Percentiles rank a stretch among this genome's conserved stretches.
Conservation (phyloP, 2,797 vertebrate genomes). For the Ambastaia sidthimunki region DNA sequence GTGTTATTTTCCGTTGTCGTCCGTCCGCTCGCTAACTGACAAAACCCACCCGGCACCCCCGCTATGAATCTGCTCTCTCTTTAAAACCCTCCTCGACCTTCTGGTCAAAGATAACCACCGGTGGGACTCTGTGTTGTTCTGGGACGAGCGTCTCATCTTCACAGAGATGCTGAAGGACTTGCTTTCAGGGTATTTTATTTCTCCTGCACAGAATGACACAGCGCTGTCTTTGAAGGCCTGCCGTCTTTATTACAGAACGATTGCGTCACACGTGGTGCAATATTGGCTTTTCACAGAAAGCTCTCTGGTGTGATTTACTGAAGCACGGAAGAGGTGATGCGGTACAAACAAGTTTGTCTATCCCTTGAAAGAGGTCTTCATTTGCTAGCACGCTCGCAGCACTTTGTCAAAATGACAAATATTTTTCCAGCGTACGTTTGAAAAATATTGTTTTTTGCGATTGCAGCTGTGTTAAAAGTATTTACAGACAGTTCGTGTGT, state of each 20-base stretch:
- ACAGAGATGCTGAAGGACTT: background rate
- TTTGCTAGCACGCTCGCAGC: background rate
- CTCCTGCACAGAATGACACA: conserved; percentile 2
- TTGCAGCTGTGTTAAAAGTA: background rate
- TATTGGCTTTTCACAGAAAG: conserved; percentile 25
- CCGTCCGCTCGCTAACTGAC: conserved; percentile 32
- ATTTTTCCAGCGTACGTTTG: background rate
- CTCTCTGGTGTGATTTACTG: conserved; percentile 21
- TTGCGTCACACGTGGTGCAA: conserved; percentile 47
- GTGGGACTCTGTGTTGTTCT: conserved; percentile 1
- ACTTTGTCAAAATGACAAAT: background rate
- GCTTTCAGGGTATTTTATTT: conserved; percentile 30
- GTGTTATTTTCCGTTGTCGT: conserved; percentile 64
- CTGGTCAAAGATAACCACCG: conserved; percentile 35
- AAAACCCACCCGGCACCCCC: conserved; percentile 21
- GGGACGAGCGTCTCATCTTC: conserved; percentile 38
- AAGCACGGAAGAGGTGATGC: conserved; percentile 4
- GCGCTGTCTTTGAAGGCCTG: conserved; percentile 34
- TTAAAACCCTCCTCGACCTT: conserved; percentile 18
- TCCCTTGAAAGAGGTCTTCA: conserved; percentile 18
- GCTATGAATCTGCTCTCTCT: conserved; percentile 16
- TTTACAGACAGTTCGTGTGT: too few relatives aligned
- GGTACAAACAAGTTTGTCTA: conserved; percentile 21
- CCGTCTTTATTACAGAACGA: conserved; percentile 41
- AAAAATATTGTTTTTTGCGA: background rate